Evolutionary conservation across 1,140 invertebrate species (phyloP).

Genomic region (Drosophila dunni): DNA sequence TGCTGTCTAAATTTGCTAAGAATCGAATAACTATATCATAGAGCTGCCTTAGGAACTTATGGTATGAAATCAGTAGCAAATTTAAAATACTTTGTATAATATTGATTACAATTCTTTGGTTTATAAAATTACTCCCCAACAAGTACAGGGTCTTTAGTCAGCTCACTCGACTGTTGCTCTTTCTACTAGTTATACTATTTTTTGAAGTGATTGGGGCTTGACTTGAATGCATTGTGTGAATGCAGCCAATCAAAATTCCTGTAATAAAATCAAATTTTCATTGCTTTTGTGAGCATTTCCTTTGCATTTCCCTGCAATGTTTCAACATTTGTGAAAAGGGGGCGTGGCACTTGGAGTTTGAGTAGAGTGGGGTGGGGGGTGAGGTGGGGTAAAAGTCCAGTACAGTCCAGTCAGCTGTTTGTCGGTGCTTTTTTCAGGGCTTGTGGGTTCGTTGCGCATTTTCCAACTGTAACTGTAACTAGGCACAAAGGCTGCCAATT

Average conservation of each 20-base stretch:
- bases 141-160: too few species aligned
- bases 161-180: neutral
- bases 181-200: neutral
- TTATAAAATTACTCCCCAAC: too few species aligned
- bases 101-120: too few species aligned
- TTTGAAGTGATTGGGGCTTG: neutral
- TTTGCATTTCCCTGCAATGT: conserved; percentile 59
- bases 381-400: neutral
- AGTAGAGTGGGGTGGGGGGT: too few species aligned
- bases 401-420: conserved; percentile 35
- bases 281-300: conserved; percentile 71
- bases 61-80: too few species aligned
- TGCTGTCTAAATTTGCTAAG: too few species aligned
- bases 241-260: conserved; percentile 81
- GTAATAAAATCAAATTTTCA: conserved; percentile 83
- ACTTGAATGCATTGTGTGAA: conserved; percentile 52
- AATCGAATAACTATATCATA: too few species aligned
- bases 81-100: too few species aligned
- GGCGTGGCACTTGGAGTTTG: neutral
- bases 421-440: conserved; percentile 26
- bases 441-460: conserved; percentile 32
- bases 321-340: conserved; percentile 14
- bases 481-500: conserved; percentile 71
- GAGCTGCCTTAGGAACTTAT: too few species aligned
- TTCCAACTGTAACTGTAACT: conserved; percentile 54